phyloP scores from a whole-genome alignment of 2,113 vertebrate species.

The Calyptomena viridis region DNA sequence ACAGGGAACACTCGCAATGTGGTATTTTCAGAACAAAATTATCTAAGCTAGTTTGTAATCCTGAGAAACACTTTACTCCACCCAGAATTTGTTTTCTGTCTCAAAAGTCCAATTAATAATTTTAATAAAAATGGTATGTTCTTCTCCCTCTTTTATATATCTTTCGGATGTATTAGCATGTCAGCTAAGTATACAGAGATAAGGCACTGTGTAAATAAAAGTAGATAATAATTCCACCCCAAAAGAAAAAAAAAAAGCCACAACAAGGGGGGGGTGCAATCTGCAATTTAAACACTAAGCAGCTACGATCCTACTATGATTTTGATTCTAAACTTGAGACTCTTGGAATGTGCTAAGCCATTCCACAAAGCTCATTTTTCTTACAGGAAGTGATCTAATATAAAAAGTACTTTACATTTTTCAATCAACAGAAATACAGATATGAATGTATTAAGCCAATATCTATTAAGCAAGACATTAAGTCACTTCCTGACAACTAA shows the following conservation, averaged over 20 bases:
- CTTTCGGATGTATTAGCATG: not conserved
- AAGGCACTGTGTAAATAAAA: not conserved
- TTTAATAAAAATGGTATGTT: not conserved
- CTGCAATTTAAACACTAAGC: not conserved
- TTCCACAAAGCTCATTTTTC: conserved; percentile 58
- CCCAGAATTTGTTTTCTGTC: conserved; percentile 10
- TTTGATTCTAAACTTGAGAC: conserved; percentile 21
- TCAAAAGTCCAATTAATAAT: not conserved
- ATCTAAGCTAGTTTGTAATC: not conserved
- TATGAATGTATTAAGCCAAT: conserved; percentile 55
- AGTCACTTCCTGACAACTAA: conserved; percentile 60
- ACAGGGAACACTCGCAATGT: not conserved
- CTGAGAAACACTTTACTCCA: conserved; percentile 23
- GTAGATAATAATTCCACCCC: not conserved
- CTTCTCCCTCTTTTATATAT: not conserved
- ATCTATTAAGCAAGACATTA: conserved; percentile 59
- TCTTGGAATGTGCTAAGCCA: conserved; percentile 1
- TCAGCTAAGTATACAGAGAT: conserved; percentile 1
- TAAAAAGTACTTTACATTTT: conserved; percentile 52
- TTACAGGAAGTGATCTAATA: conserved; percentile 59
- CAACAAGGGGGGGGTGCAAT: not conserved
- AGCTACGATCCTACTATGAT: not conserved
- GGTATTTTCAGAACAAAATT: not conserved
- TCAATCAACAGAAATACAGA: conserved; percentile 63
- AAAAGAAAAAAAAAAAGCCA: not conserved